Base-by-base conservation (phyloP, 2,113 vertebrate genomes). In the Salvelinus alpinus region DNA sequence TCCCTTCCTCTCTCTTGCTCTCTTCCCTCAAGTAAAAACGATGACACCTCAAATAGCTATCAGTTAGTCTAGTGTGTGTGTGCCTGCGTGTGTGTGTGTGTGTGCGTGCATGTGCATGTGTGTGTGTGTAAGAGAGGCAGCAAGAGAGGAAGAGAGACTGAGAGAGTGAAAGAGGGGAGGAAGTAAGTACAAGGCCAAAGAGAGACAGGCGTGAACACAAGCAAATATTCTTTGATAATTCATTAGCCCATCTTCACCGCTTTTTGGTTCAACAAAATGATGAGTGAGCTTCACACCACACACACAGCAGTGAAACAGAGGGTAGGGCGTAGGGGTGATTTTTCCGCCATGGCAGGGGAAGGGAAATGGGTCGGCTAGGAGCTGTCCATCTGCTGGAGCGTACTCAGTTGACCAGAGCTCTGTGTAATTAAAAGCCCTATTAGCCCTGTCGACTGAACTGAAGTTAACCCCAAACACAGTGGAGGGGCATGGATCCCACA, bases 31-130 rank as follows among this genome's bases (percentile, higher is more conserved):
- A 84, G 80, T 88, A 84, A 89, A 88, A 82, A 91, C 85, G 85
- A 89, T 82, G 90, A 82, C 91, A 91, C 90, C 80, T 93, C 84
- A 89, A 91, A 87, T 94, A 93, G 86, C 89, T 91, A 92, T 90
- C 85, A 87, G 79, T 88, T 82, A 86, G 79, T 76, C 78, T 47
- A 71, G 20, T 71, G 76, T 62, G 64, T 79, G 38, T 44, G 38
- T 44, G 38, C 8, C 7, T 44, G 38, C 31, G 31, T 34, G 31
- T 7, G 31, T 44, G 31, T 7, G 31, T 44, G 38, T 6, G 7
- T 44, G 38, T 44, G 38, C 9, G 38, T 44, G 38, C 38, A 9
- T 44, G 38, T 44, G 38, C 38, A 44, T 11, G 9, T 12, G 54
- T 74, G 62, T 31, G 75, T 69, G 79, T 44, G 9, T 44, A 11